Conservation (phyloP, 2,888 invertebrate genomes). For the Dicycla oo region DNA sequence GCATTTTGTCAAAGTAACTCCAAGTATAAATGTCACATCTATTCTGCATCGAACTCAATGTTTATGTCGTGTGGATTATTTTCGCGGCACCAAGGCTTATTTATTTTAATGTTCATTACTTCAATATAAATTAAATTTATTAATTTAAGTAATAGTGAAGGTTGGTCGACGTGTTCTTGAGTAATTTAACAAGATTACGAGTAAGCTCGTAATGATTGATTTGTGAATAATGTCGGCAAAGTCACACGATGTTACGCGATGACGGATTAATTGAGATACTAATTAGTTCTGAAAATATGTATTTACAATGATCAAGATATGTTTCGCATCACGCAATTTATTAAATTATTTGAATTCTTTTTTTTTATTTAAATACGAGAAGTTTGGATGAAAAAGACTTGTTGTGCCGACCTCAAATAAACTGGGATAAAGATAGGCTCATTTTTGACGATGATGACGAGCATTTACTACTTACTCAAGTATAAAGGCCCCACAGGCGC, state of each 20-base stretch:
- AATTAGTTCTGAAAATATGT: conserved; percentile 24
- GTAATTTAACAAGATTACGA: conserved; percentile 56
- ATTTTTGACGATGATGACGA: too few relatives aligned
- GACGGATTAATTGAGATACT: conserved; percentile 37
- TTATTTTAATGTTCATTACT: conserved; percentile 49
- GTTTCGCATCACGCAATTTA: neutral
- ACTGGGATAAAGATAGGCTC: too few relatives aligned
- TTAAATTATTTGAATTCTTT: neutral
- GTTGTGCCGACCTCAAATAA: too few relatives aligned
- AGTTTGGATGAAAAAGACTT: too few relatives aligned
- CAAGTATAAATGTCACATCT: conserved; percentile 34
- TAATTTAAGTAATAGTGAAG: conserved; percentile 58
- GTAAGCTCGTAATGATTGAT: conserved; percentile 42
- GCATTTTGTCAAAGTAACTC: neutral
- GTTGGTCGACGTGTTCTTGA: conserved; percentile 46
- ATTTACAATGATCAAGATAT: neutral
- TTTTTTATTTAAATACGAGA: neutral
- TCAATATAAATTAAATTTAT: conserved; percentile 58
- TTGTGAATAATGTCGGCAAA: conserved; percentile 24
- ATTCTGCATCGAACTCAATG: conserved; percentile 12
- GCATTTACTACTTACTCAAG: too few relatives aligned
- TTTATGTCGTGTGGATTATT: conserved; percentile 31
- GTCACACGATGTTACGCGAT: conserved; percentile 45
- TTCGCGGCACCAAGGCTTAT: conserved; percentile 36
- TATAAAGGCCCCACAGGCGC: too few relatives aligned